Conservation (phyloP, 2,888 invertebrate genomes). For the Apocheima hispidaria region DNA sequence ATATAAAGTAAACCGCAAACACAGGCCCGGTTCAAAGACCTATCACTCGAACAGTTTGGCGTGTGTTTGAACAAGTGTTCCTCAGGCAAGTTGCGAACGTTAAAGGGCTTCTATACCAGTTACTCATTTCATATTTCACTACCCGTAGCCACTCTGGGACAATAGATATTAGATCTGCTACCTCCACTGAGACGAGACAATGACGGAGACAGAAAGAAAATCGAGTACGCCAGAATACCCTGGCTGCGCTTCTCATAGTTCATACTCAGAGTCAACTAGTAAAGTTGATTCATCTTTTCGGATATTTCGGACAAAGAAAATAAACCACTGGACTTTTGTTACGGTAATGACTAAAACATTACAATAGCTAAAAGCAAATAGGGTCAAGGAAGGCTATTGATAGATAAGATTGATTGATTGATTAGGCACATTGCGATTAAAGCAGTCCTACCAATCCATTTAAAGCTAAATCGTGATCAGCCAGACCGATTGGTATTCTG, state of each 20-base stretch:
- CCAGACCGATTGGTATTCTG: conserved; percentile 6
- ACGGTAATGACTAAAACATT: conserved; percentile 4
- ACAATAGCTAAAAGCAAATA: conserved; percentile 16
- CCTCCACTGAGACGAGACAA: background rate
- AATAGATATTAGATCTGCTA: background rate
- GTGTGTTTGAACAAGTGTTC: conserved; percentile 79
- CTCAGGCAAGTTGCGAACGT: conserved; percentile 65
- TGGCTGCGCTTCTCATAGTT: background rate
- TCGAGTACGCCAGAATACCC: background rate
- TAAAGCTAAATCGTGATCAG: conserved; percentile 20
- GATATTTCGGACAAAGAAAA: background rate
- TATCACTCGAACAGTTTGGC: conserved; percentile 76
- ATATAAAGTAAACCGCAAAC: conserved; percentile 83
- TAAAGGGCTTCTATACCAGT: conserved; percentile 56
- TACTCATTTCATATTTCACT: conserved; percentile 31
- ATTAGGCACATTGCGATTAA: conserved; percentile 25
- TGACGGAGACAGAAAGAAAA: background rate
- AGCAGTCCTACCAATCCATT: conserved; percentile 20
- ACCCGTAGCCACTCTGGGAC: conserved; percentile 1
- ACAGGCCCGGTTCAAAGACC: conserved; percentile 80
- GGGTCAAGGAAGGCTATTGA: conserved; percentile 29
- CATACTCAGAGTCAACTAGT: background rate
- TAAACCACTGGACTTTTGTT: background rate
- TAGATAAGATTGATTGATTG: conserved; percentile 31
- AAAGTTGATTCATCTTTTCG: background rate